Evolutionary conservation across 2,113 vertebrate genomes (phyloP).

Genomic region (Melanocharis versteri): DNA sequence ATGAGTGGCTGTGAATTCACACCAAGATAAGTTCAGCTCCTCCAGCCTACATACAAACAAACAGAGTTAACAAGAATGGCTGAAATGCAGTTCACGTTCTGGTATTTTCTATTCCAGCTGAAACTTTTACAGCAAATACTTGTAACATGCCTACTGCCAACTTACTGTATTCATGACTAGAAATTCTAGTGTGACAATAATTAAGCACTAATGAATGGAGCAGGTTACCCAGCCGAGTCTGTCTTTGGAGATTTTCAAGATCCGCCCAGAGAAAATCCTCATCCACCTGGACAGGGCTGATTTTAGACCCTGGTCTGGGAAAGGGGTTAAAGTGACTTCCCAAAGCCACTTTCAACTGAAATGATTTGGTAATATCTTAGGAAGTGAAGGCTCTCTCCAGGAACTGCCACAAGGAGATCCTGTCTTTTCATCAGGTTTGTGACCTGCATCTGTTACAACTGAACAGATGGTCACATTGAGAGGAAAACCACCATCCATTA

Average conservation of each 20-base stretch:
- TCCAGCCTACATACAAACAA: conserved; percentile 68
- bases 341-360: neutral
- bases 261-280: neutral
- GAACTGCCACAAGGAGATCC: neutral
- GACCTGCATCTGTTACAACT: neutral
- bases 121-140: neutral
- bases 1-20: conserved; percentile 80
- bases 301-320: neutral
- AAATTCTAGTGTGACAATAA: neutral
- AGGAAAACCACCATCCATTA: neutral
- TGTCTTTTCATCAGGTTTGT: neutral
- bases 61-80: neutral
- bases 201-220: neutral
- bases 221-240: neutral
- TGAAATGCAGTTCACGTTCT: neutral
- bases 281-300: neutral
- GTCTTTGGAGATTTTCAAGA: neutral
- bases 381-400: neutral
- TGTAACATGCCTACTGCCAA: neutral
- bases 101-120: neutral
- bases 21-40: conserved; percentile 92
- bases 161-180: neutral
- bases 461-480: neutral
- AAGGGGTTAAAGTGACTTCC: neutral
- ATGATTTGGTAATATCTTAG: neutral